phyloP scores from a whole-genome alignment of 2,797 vertebrate species.

The Melanotaenia parkinsoni region DNA sequence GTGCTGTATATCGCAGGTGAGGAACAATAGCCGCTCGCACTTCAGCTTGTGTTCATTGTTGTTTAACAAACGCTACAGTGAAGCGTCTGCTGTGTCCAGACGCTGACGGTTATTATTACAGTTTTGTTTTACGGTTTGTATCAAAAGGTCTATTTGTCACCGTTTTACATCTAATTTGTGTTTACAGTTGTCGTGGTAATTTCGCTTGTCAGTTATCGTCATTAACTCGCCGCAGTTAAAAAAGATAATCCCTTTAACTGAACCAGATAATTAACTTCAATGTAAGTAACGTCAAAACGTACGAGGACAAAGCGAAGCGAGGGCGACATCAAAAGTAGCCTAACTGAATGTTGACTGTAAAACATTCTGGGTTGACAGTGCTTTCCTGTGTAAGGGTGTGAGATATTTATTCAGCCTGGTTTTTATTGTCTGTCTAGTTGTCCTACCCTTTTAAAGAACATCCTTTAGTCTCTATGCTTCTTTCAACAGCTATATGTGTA shows the following conservation, averaged over 20 bases:
- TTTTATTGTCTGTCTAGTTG: not conserved
- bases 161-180: not conserved
- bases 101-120: not conserved
- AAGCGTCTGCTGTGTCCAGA: conserved; percentile 1
- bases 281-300: not conserved
- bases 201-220: not conserved
- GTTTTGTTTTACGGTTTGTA: conserved; percentile 3
- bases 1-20: conserved; percentile 84
- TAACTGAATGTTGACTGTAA: not conserved
- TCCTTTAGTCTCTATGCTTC: not conserved
- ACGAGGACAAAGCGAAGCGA: conserved; percentile 56
- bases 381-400: not conserved
- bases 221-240: not conserved
- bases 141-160: not conserved
- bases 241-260: accelerated
- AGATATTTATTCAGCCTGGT: not conserved
- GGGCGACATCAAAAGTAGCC: not conserved
- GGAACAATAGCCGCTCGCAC: conserved; percentile 32
- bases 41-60: conserved; percentile 11
- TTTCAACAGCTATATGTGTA: not conserved
- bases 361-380: not conserved
- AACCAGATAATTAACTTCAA: conserved; percentile 14
- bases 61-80: not conserved
- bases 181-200: not conserved
- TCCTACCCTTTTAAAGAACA: not conserved